Evolutionary conservation across 2,113 vertebrate genomes (phyloP), one percentile per base, ranked within the genome.

Genomic region (Mastomys natalensis): DNA sequence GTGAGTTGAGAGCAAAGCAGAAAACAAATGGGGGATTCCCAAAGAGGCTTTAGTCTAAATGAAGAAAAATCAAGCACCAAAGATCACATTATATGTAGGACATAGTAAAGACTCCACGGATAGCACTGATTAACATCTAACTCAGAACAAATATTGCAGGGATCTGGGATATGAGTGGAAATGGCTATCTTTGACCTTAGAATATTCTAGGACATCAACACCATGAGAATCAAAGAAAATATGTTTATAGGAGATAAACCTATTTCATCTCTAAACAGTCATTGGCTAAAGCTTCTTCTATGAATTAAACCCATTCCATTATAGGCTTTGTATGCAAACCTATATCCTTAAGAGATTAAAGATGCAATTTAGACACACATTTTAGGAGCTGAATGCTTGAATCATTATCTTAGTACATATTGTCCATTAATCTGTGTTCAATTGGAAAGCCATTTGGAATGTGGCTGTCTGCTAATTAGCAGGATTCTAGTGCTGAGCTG

Each of bases 401-500:
- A 98, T 98, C 98, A 98, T 98, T 98, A 98, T 98, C 98, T 98
- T 98, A 98, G 98, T 98, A 98, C 98, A 98, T 98, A 98, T 98
- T 98, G 97, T 98, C 98, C 98, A 98, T 98, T 99, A 98, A 98
- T 98, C 98, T 98, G 97, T 97, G 97, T 98, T 98, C 98, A 98
- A 98, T 97, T 98, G 97, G 98, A 98, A 98, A 98, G 98, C 98
- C 98, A 98, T 98, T 98, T 98, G 97, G 98, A 98, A 98, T 97
- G 98, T 98, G 98, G 97, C 98, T 98, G 98, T 98, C 98, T 97
- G 96, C 98, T 98, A 99, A 99, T 99, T 98, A 99, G 98, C 97
- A 98, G 98, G 97, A 98, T 98, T 98, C 98, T 98, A 98, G 98
- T 97, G 98, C 96, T 21, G 97, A 98, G 98, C 97, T 98, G 98